These are phyloP conservation scores for Pristionchus maxplancki DNA, from an alignment of 2,888 invertebrate species.

Conservation along the genomic window DNA sequence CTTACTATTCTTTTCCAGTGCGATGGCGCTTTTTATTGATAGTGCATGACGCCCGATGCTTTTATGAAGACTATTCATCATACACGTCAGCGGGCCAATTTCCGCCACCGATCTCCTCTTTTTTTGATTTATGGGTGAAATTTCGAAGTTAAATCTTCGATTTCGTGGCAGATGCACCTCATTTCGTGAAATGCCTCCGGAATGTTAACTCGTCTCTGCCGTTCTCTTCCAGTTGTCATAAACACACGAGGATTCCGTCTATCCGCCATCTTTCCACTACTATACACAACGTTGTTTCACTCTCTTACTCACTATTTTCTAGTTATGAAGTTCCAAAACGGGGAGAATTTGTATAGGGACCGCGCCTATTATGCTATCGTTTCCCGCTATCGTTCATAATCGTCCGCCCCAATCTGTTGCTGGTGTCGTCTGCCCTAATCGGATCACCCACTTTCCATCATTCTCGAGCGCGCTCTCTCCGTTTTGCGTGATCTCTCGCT, in stretches of 20 bases:
- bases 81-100: too few relatives aligned
- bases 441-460: conserved; percentile 43
- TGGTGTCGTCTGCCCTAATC: background rate
- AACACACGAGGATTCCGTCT: conserved; percentile 29
- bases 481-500: background rate
- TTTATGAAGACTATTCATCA: too few relatives aligned
- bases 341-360: background rate
- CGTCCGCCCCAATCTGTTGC: background rate
- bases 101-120: too few relatives aligned
- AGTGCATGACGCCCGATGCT: too few relatives aligned
- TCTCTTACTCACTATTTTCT: background rate
- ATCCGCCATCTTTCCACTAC: conserved; percentile 9
- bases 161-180: background rate
- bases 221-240: conserved; percentile 21
- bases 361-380: background rate
- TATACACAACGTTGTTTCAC: background rate
- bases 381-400: background rate
- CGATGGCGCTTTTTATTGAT: too few relatives aligned
- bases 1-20: background rate
- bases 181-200: conserved; percentile 1
- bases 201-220: background rate
- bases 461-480: conserved; percentile 12
- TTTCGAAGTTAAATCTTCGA: background rate
- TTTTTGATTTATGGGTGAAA: background rate
- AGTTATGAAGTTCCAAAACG: background rate